Conservation (phyloP, 1,140 invertebrate species). For the Drosophila miranda region DNA sequence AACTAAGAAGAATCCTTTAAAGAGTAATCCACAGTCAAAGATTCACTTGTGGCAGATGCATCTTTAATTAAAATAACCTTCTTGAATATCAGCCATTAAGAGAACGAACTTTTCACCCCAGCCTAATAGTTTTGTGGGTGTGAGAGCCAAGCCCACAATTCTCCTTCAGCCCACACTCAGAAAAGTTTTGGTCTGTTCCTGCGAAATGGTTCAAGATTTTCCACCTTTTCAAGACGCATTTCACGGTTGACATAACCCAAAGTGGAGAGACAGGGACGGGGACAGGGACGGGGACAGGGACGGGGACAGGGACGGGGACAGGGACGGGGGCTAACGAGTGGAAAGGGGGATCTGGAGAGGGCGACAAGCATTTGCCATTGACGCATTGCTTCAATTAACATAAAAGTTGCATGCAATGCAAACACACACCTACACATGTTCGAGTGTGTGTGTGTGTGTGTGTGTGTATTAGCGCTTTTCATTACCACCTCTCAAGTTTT, state of each 20-base stretch:
- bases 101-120: background rate
- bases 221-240: conserved; percentile 59
- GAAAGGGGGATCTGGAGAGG: background rate
- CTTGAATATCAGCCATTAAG: background rate
- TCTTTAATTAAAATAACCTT: conserved; percentile 1
- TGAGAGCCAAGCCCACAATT: conserved; percentile 26
- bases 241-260: conserved; percentile 69
- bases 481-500: conserved; percentile 72
- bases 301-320: too few relatives aligned
- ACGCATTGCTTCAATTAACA: conserved; percentile 77
- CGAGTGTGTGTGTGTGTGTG: background rate
- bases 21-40: background rate
- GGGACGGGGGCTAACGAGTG: background rate
- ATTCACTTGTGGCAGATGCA: background rate
- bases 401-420: conserved; percentile 49
- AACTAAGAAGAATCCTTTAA: too few relatives aligned
- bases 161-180: conserved; percentile 10
- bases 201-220: conserved; percentile 49
- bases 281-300: background rate
- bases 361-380: conserved; percentile 58
- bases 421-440: conserved; percentile 12
- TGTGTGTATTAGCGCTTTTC: conserved; percentile 70
- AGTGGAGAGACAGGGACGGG: background rate
- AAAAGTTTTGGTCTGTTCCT: conserved; percentile 39
- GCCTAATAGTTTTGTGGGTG: conserved; percentile 8